Evolutionary conservation across 2,113 vertebrate species (phyloP).

Genomic region (Phylloscopus trochilus): DNA sequence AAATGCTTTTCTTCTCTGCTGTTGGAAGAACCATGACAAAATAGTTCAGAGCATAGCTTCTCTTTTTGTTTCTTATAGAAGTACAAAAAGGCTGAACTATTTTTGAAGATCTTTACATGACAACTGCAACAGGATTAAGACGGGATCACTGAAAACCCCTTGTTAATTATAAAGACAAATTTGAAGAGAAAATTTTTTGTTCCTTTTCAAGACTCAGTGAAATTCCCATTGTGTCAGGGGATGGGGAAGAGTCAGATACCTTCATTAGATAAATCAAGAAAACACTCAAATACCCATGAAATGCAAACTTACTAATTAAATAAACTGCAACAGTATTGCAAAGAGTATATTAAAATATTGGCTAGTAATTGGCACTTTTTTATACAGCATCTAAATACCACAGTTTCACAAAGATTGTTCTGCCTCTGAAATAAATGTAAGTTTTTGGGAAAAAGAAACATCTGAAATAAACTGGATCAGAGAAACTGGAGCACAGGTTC

Average conservation of each 20-base stretch:
- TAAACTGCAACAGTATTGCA: background rate
- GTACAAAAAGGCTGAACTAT: background rate
- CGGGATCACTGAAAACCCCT: background rate
- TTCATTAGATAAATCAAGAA: background rate
- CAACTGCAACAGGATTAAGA: background rate
- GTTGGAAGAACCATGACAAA: background rate
- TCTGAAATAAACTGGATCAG: background rate
- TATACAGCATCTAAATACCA: background rate
- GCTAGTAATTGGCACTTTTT: background rate
- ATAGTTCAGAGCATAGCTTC: background rate
- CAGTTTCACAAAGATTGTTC: background rate
- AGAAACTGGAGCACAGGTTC: background rate
- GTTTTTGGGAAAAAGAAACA: background rate
- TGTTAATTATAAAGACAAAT: background rate
- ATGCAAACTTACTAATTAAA: background rate
- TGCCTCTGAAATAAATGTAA: background rate
- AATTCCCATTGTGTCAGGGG: background rate
- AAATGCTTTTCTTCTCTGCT: background rate
- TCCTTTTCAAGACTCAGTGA: background rate
- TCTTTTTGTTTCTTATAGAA: background rate
- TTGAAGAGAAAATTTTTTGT: background rate
- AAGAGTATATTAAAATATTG: background rate
- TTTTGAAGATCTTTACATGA: background rate
- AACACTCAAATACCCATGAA: background rate
- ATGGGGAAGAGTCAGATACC: background rate